phyloP scores from a whole-genome alignment of 1,140 invertebrate genomes.

The Neotoxoptera formosana region DNA sequence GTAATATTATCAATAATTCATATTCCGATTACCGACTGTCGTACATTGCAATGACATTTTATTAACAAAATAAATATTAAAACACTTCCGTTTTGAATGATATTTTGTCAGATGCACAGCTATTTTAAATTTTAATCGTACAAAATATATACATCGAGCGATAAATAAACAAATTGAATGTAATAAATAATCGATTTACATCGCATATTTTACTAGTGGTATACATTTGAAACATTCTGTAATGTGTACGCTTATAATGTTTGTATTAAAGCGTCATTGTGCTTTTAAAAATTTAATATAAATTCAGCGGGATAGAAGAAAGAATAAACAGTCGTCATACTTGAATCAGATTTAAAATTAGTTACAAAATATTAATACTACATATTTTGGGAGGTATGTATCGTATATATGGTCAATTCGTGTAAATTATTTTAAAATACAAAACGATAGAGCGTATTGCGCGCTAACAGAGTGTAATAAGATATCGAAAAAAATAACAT shows the following conservation, averaged over 20 bases:
- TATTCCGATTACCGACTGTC: no score
- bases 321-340: background rate
- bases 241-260: no score
- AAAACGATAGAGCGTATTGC: background rate
- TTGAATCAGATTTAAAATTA: background rate
- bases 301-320: background rate
- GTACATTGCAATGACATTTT: no score
- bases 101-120: background rate
- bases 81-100: no score
- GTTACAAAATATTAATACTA: background rate
- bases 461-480: background rate
- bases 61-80: no score
- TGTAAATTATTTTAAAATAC: background rate
- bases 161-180: background rate
- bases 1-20: background rate
- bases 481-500: background rate
- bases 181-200: background rate
- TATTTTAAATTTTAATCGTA: background rate
- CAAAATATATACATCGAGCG: background rate
- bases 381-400: background rate
- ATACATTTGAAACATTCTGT: no score
- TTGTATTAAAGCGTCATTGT: no score
- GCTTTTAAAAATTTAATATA: background rate
- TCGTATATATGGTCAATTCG: no score
- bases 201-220: no score